Percentiles rank a stretch among this genome's conserved stretches.
phyloP scores from a whole-genome alignment of 2,888 invertebrate genomes.

The Abrostola tripartita region DNA sequence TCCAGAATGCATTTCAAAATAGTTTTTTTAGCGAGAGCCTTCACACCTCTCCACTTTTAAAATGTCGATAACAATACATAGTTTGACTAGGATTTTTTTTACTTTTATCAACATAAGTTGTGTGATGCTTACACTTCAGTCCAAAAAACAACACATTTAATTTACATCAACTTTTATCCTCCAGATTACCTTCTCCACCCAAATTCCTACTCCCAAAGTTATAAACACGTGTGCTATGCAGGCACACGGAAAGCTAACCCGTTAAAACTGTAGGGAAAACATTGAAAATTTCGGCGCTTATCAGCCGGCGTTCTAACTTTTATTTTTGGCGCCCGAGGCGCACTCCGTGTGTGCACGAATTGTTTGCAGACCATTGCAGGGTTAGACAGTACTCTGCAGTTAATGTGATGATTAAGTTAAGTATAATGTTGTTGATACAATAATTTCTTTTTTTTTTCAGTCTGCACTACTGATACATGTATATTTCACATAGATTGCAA shows the following conservation, averaged over 20 bases:
- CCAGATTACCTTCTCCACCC: constrained; percentile 54
- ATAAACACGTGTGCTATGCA: constrained; percentile 65
- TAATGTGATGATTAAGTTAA: neutral
- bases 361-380: constrained; percentile 56
- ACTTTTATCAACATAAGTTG: no score
- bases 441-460: no score
- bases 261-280: constrained; percentile 78
- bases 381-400: constrained; percentile 47
- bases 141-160: neutral
- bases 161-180: neutral
- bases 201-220: constrained; percentile 31
- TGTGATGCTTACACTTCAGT: no score
- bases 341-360: constrained; percentile 74
- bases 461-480: no score
- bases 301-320: constrained; percentile 81
- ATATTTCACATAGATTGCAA: no score
- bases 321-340: constrained; percentile 83
- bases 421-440: no score
- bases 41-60: no score
- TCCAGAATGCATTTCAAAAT: no score
- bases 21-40: no score
- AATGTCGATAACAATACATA: no score
- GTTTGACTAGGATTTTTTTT: no score
- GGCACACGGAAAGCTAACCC: constrained; percentile 55
- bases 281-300: constrained; percentile 87